These are phyloP conservation scores for Drosophila percnosoma DNA, from an alignment of 2,888 invertebrate genomes.

Conservation along the genomic window DNA sequence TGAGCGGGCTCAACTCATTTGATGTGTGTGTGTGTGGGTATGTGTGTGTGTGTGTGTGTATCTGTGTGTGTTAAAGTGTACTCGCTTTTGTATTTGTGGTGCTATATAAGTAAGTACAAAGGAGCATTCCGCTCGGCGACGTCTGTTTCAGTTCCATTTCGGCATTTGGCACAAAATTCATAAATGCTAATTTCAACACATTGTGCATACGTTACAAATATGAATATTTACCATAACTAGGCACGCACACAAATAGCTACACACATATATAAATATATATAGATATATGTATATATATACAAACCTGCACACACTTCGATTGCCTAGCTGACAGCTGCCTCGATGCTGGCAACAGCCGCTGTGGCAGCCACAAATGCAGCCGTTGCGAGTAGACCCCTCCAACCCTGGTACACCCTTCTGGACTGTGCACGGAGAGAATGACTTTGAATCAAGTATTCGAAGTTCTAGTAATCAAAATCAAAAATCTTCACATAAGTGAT, in stretches of 20 bases:
- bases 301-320: conserved; percentile 40
- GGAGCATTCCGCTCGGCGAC: conserved; percentile 36
- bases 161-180: conserved; percentile 82
- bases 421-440: not conserved
- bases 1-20: conserved; percentile 55
- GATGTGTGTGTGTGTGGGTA: conserved; percentile 2
- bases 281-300: not conserved
- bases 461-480: not conserved
- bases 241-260: conserved; percentile 46
- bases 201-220: conserved; percentile 80
- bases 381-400: conserved; percentile 23
- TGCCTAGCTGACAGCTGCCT: conserved; percentile 34
- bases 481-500: not conserved
- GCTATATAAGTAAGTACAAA: conserved; percentile 51
- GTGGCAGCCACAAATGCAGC: conserved; percentile 36
- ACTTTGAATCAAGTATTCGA: not conserved
- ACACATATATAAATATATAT: not conserved
- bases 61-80: conserved; percentile 33
- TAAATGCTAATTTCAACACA: conserved; percentile 83
- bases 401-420: too few relatives aligned
- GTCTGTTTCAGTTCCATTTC: conserved; percentile 61
- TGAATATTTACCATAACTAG: conserved; percentile 80
- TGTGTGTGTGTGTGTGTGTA: conserved; percentile 7
- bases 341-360: conserved; percentile 42
- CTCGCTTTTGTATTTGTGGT: conserved; percentile 32